Conservation (phyloP, 2,888 invertebrate species). For the Phengaris arion region DNA sequence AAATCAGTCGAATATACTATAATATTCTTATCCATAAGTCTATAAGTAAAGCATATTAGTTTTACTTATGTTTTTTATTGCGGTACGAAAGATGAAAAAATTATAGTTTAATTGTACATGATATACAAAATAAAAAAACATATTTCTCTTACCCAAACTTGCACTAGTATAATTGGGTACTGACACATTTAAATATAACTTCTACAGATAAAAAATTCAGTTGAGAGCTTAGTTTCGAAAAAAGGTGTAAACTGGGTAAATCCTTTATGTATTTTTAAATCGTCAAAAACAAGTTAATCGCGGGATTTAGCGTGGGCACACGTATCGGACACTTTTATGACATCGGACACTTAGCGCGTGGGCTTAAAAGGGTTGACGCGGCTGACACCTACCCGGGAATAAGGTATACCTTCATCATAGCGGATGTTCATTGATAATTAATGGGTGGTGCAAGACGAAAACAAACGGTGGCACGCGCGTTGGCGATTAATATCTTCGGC, state of each 20-base stretch:
- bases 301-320: conserved; percentile 64
- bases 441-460: conserved; percentile 76
- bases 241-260: conserved; percentile 38
- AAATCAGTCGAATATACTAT: neutral
- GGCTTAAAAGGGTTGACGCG: conserved; percentile 79
- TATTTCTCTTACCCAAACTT: too few species aligned
- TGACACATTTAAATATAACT: too few species aligned
- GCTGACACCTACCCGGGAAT: conserved; percentile 70
- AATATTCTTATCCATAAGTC: neutral
- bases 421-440: conserved; percentile 79
- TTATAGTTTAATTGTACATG: too few species aligned
- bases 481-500: conserved; percentile 78
- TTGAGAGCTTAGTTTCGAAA: conserved; percentile 34
- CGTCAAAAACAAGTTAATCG: conserved; percentile 69
- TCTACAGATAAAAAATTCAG: neutral
- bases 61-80: too few species aligned
- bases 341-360: conserved; percentile 75
- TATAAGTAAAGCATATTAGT: too few species aligned
- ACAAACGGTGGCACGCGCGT: conserved; percentile 75
- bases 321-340: conserved; percentile 78
- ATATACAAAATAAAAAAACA: too few species aligned
- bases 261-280: conserved; percentile 57
- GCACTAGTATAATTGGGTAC: too few species aligned
- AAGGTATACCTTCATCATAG: conserved; percentile 72
- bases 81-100: too few species aligned